Evolutionary conservation across 1,140 invertebrate genomes (phyloP), one percentile per base, ranked within the genome.

Genomic region (Tetraneura akinire): DNA sequence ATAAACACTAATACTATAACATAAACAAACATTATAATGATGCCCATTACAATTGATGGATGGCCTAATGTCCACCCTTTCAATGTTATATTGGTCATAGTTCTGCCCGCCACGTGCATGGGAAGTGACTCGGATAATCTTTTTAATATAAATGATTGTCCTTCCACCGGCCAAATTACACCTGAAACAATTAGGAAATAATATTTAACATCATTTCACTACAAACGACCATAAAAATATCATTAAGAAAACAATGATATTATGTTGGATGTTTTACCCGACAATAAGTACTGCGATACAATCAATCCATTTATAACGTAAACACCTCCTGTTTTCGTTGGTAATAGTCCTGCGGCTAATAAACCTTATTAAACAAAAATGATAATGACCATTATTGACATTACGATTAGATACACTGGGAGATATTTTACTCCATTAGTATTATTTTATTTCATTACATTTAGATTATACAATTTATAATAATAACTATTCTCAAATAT

Each of bases 51-150:
- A 13, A 74, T 23, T 0, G 26, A 51, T 42, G 71, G 71, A 57
- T 74, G 49, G 6, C n/a, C 11, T 11, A 55, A 9, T 14, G 51
- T 57, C 71, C 71, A 74, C 6, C 71, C 71, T 74, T 74, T 74
- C 11, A 74, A 57, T 16, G 32, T 1, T n/a, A 74, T 74, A n/a
- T 74, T 37, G 5, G 18, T 74, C 71, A 74, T 74, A 0, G 53
- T 57, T 0, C 23, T 57, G 0, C 51, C 71, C 0, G 32, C 32
- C 23, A 74, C 3, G 0, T 29, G 5, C 29, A 74, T 16, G 14
- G 71, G 71, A 8, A 57, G n/a, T n/a, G 57, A 32, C 13, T 21
- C 14, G n/a, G 71, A 74, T 4, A 74, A n/a, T 16, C 1, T 1
- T 42, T 29, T 74, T 1, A 74, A 57, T 9, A 32, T 23, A 16